phyloP scores from a whole-genome alignment of 2,797 vertebrate species.

The Myioborus miniatus region DNA sequence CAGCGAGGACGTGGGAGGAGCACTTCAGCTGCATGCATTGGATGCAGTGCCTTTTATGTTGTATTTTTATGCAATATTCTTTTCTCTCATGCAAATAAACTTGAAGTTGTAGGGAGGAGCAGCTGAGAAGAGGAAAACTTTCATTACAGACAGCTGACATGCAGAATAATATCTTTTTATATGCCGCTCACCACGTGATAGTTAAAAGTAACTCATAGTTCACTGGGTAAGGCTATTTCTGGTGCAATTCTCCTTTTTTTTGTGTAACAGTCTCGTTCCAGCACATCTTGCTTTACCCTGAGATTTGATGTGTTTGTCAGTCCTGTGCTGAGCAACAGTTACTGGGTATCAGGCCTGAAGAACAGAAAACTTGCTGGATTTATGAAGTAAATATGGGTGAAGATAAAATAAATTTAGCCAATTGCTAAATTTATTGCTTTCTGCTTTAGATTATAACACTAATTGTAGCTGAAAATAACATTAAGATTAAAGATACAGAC shows the following conservation, averaged over 20 bases:
- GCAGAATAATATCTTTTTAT: constrained; percentile 7
- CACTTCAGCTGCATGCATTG: not conserved
- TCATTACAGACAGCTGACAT: constrained; percentile 44
- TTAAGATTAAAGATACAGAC: not conserved
- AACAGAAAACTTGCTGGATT: not conserved
- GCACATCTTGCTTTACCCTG: not conserved
- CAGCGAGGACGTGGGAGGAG: not conserved
- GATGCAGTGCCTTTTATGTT: constrained; percentile 15
- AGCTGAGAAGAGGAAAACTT: constrained; percentile 12
- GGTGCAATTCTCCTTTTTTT: not conserved
- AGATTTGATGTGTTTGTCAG: not conserved
- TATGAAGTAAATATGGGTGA: not conserved
- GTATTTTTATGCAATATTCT: not conserved
- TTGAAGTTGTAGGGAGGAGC: constrained; percentile 20
- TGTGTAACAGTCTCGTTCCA: not conserved
- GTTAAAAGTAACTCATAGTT: constrained; percentile 27
- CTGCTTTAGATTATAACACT: not conserved
- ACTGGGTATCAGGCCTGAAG: not conserved
- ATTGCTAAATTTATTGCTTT: not conserved
- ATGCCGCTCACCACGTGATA: not conserved
- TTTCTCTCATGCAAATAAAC: constrained; percentile 29
- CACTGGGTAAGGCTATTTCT: constrained; percentile 51
- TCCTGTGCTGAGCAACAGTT: not conserved
- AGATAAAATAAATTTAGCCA: not conserved
- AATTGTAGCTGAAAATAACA: not conserved